These are phyloP conservation scores for Azorinus chamasolen DNA, from an alignment of 2,888 invertebrate genomes.

Conservation along the genomic window DNA sequence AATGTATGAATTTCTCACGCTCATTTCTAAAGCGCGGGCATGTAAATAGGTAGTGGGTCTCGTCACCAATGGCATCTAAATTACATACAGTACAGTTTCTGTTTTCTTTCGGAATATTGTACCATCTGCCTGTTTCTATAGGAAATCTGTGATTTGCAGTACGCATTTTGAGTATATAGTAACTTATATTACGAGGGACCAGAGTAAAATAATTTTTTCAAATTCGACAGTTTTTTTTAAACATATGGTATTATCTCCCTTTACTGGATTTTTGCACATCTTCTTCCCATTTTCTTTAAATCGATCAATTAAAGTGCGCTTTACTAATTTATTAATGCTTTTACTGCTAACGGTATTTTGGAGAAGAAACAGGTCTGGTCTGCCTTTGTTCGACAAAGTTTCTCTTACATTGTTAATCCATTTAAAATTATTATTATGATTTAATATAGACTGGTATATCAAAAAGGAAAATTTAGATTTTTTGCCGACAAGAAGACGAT, in stretches of 20 bases:
- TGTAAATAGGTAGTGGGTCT: constrained; percentile 1
- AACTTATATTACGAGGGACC: not conserved
- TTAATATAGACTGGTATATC: not conserved
- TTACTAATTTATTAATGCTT: not conserved
- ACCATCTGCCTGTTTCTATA: constrained; percentile 14
- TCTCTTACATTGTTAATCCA: constrained; percentile 1
- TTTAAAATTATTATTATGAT: not conserved
- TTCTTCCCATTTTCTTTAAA: not conserved
- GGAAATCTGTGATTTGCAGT: constrained; percentile 18
- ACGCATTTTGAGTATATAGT: constrained; percentile 1
- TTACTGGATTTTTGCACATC: constrained; percentile 1
- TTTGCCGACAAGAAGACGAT: not conserved
- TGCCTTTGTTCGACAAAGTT: not conserved
- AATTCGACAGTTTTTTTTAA: not conserved
- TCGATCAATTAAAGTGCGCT: not conserved
- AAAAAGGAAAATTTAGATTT: not conserved
- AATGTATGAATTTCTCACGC: constrained; percentile 2
- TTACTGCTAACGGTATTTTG: not conserved
- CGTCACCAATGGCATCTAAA: constrained; percentile 1
- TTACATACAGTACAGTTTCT: constrained; percentile 5
- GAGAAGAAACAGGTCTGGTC: not conserved
- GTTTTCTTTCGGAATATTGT: not conserved
- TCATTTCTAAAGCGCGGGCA: not conserved
- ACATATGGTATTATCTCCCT: not conserved
- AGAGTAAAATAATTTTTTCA: not conserved